Base-by-base conservation (phyloP, 2,797 vertebrate species). In the Morus bassanus region DNA sequence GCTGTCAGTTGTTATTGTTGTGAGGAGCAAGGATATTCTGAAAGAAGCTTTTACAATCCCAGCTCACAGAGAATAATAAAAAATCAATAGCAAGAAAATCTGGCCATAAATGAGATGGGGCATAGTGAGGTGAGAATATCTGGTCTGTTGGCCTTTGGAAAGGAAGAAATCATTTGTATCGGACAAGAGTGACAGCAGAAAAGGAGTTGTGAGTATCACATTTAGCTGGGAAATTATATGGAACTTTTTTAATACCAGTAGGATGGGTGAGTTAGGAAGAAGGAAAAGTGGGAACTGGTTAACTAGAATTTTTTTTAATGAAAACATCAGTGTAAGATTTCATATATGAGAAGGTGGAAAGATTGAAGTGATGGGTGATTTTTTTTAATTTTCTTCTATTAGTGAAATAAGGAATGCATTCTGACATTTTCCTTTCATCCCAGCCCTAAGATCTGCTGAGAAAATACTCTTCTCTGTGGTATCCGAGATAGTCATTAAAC, bases 401-500 rank as follows among this genome's bases (percentile, higher is more conserved):
- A 41, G 5, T 56, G 14, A 88, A 48, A 39, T 4, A 5, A 74
- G 33, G n/a, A 90, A 41, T 22, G 22, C 6, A 10, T 65, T 69
- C 33, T 73, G 33, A 54, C 8, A 30, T 69, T 73, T 89, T 89
- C 10, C 8, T 78, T 63, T 87, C 41, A 64, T 53, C 7, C 5
- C 45, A 92, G 10, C 24, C 22, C 18, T 41, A 45, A 59, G 9
- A 70, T 48, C 5, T 2, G 0, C 48, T 50, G 35, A 74, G 72
- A 69, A 59, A 81, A 28, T 61, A n/a, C 3, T 79, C 79, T 77
- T 46, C 7, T 61, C 33, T 43, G 11, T 43, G 10, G 8, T 53
- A 48, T 11, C 11, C 2, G 0, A 56, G n/a, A 78, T 31, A 4
- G 24, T 27, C 0, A 0, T 33, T 46, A 83, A 88, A 77, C 23